These are phyloP conservation scores for Mizuhopecten yessoensis DNA, from an alignment of 1,140 invertebrate genomes.

Conservation along the genomic window DNA sequence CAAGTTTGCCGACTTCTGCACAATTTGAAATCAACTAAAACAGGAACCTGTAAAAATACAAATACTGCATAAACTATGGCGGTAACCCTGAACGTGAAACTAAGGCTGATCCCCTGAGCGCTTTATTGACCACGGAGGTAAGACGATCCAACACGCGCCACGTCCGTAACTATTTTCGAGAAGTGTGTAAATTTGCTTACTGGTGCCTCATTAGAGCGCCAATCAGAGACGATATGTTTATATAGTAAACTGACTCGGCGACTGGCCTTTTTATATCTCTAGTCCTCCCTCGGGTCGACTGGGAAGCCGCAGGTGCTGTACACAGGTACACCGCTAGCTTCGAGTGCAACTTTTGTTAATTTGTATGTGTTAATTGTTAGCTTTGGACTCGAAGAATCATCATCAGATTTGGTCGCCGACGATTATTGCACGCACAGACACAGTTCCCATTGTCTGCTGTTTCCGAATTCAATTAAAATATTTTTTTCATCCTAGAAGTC, in stretches of 20 bases:
- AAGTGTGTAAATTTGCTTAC: constrained; percentile 28
- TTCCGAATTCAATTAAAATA: constrained; percentile 19
- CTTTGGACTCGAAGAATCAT: not conserved
- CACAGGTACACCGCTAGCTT: constrained; percentile 25
- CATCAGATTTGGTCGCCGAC: constrained; percentile 36
- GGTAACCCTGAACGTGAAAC: not conserved
- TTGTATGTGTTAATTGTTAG: constrained; percentile 35
- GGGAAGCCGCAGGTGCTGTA: constrained; percentile 13
- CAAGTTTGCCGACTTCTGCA: not conserved
- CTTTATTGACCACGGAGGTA: not conserved
- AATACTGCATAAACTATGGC: not conserved
- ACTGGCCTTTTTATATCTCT: not conserved
- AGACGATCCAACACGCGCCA: constrained; percentile 13
- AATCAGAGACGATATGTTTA: not conserved
- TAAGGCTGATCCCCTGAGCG: not conserved
- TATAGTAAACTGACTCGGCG: not conserved
- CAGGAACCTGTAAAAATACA: not conserved
- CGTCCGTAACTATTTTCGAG: constrained; percentile 37
- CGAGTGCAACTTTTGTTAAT: constrained; percentile 33
- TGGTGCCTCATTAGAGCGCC: not conserved
- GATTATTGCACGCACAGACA: not conserved
- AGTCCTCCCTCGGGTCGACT: not conserved
- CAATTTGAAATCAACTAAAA: not conserved
- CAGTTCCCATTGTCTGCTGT: not conserved
- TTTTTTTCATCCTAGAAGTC: not conserved